These are phyloP conservation scores for Parasteatoda lunata DNA, from an alignment of 2,888 invertebrate genomes.

Conservation along the genomic window DNA sequence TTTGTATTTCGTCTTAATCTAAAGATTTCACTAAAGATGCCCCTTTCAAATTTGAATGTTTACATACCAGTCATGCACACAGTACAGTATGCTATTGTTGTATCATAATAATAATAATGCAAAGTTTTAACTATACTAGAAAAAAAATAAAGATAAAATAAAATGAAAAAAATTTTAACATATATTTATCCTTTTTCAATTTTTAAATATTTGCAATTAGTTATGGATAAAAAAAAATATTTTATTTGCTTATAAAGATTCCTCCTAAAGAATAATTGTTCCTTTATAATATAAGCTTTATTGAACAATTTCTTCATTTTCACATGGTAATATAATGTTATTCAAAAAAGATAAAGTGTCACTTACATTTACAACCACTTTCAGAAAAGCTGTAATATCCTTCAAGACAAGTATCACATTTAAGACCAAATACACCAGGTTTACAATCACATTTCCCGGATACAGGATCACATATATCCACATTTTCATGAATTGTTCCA, in stretches of 20 bases:
- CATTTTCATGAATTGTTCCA: conserved; percentile 72
- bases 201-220: too few relatives aligned
- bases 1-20: too few relatives aligned
- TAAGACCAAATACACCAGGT: conserved; percentile 70
- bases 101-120: background rate
- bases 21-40: too few relatives aligned
- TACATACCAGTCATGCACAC: too few relatives aligned
- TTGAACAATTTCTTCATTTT: background rate
- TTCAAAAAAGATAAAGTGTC: background rate
- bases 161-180: too few relatives aligned
- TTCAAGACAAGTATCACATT: conserved; percentile 70
- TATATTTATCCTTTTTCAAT: too few relatives aligned
- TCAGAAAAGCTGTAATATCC: conserved; percentile 71
- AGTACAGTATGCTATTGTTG: too few relatives aligned
- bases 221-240: too few relatives aligned
- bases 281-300: background rate
- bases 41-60: too few relatives aligned
- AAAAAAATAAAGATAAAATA: too few relatives aligned
- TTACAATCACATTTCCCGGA: conserved; percentile 77
- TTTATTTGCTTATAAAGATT: too few relatives aligned
- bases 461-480: conserved; percentile 73
- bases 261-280: background rate
- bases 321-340: background rate
- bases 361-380: conserved; percentile 83
- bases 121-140: background rate